These are phyloP conservation scores for Notolabrus celidotus DNA, from an alignment of 2,797 vertebrate species.

Conservation along the genomic window DNA sequence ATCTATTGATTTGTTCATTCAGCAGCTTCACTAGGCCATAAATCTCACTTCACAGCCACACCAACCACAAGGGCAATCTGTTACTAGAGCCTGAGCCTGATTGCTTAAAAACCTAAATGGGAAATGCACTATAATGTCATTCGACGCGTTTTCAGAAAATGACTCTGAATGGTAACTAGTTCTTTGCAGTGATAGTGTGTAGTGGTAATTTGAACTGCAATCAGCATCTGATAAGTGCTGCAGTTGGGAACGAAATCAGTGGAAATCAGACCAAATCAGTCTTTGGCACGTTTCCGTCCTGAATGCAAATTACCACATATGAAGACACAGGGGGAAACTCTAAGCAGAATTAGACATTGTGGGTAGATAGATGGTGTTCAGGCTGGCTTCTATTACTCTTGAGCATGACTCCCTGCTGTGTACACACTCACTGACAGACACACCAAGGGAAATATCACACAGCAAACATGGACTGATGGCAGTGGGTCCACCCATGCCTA, in stretches of 20 bases:
- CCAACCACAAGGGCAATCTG: constrained; percentile 61
- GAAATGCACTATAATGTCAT: constrained; percentile 42
- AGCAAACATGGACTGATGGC: constrained; percentile 43
- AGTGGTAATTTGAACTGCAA: constrained; percentile 60
- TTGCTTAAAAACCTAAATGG: constrained; percentile 51
- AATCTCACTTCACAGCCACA: constrained; percentile 70
- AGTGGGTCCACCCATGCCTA: constrained; percentile 19
- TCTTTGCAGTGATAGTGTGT: constrained; percentile 27
- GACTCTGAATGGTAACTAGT: constrained; percentile 33
- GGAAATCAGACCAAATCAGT: constrained; percentile 64
- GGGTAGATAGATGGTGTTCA: constrained; percentile 20
- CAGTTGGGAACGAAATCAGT: constrained; percentile 59
- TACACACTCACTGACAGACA: constrained; percentile 35
- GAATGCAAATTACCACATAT: constrained; percentile 59
- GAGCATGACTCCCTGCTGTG: constrained; percentile 39
- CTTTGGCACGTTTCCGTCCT: constrained; percentile 33
- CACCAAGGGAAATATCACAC: constrained; percentile 38
- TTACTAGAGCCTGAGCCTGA: constrained; percentile 44
- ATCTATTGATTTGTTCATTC: constrained; percentile 77
- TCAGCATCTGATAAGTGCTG: constrained; percentile 55
- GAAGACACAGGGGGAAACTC: constrained; percentile 33
- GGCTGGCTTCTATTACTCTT: constrained; percentile 38
- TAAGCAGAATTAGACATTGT: constrained; percentile 47
- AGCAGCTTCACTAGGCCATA: constrained; percentile 61
- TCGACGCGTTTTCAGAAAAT: constrained; percentile 28